Conservation (phyloP, 2,113 vertebrate species). For the Toxotes chatareus region DNA sequence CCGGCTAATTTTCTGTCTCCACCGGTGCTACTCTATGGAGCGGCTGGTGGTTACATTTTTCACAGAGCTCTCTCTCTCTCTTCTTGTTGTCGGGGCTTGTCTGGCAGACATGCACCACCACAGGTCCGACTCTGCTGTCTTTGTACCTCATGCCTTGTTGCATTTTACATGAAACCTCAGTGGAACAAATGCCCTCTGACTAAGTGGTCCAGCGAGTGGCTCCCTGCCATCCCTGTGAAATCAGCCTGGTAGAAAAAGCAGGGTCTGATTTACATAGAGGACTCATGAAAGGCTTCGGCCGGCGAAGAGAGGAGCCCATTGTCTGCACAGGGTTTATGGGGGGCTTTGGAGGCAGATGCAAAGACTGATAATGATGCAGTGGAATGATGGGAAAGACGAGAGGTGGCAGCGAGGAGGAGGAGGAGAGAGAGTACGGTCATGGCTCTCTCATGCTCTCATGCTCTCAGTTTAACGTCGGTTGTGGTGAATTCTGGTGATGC, state of each 20-base stretch:
- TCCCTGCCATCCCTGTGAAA: conserved; percentile 46
- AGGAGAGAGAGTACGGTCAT: neutral
- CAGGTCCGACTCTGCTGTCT: conserved; percentile 53
- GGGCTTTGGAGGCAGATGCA: conserved; percentile 44
- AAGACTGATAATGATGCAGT: conserved; percentile 56
- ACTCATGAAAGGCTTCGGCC: conserved; percentile 45
- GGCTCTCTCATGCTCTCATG: neutral
- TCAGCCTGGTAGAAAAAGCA: conserved; percentile 40
- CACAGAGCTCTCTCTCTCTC: conserved; percentile 37
- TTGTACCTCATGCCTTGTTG: conserved; percentile 61
- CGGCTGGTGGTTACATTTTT: conserved; percentile 63
- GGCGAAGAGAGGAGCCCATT: conserved; percentile 29
- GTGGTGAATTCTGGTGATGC: neutral
- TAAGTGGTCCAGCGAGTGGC: conserved; percentile 32
- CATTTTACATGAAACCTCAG: conserved; percentile 68
- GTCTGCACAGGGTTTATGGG: conserved; percentile 23
- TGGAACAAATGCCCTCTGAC: conserved; percentile 65
- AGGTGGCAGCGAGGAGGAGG: neutral
- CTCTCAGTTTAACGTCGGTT: conserved; percentile 2
- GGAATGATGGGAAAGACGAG: conserved; percentile 30
- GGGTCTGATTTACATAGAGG: conserved; percentile 52
- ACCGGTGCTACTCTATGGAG: conserved; percentile 23
- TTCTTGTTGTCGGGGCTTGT: conserved; percentile 44
- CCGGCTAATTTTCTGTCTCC: conserved; percentile 58
- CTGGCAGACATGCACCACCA: conserved; percentile 43